Evolutionary conservation across 2,113 vertebrate species (phyloP).

Genomic region (Dascyllus trimaculatus): DNA sequence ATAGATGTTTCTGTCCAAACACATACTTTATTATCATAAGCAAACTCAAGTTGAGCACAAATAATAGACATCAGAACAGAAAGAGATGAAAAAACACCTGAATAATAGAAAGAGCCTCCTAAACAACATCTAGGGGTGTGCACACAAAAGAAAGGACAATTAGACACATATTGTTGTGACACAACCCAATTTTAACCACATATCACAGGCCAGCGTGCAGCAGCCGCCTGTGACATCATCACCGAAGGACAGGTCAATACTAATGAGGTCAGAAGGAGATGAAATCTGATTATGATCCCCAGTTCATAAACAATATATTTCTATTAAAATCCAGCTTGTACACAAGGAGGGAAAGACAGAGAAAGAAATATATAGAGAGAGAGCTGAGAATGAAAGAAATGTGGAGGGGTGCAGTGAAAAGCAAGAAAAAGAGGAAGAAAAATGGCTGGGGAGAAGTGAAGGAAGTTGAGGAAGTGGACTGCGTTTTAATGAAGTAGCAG

Average conservation of each 20-base stretch:
- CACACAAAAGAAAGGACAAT: constrained; percentile 7
- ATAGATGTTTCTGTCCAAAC: not conserved
- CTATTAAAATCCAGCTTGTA: constrained; percentile 75
- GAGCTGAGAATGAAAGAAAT: not conserved
- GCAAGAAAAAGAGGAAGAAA: not conserved
- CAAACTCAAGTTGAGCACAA: not conserved
- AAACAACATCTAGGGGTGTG: not conserved
- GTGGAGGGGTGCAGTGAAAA: not conserved
- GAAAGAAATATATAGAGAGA: not conserved
- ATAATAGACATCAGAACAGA: constrained; percentile 9
- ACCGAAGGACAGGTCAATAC: constrained; percentile 82
- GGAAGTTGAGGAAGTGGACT: not conserved
- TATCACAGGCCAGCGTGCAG: constrained; percentile 51
- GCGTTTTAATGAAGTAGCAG: constrained; percentile 20
- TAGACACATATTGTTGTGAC: constrained; percentile 27
- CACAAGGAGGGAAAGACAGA: constrained; percentile 30
- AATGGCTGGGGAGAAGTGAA: not conserved
- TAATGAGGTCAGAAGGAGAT: constrained; percentile 79
- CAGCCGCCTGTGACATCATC: constrained; percentile 77
- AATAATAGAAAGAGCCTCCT: not conserved
- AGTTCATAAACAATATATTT: constrained; percentile 85
- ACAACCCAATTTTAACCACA: constrained; percentile 59
- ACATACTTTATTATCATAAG: not conserved
- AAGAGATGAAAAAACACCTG: not conserved
- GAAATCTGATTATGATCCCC: constrained; percentile 75